Evolutionary conservation across 2,888 invertebrate species (phyloP), one percentile per base, ranked within the genome.

Genomic region (Scaptomyza caliginosa): DNA sequence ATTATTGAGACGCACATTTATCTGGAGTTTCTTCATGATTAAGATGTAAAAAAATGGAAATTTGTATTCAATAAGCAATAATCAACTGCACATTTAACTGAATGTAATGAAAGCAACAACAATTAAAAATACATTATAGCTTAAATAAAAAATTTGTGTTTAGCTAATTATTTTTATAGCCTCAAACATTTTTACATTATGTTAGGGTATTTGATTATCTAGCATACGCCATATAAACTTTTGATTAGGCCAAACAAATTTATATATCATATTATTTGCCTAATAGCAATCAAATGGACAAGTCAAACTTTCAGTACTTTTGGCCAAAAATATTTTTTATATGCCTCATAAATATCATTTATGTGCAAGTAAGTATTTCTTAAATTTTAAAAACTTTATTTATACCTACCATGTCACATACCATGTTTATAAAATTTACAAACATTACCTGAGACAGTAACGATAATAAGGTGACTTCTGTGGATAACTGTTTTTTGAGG

Each of bases 401-500:
- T n/a, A n/a, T n/a, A n/a, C n/a, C n/a, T n/a, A n/a, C n/a, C n/a
- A n/a, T n/a, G n/a, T n/a, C n/a, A n/a, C n/a, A n/a, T n/a, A n/a
- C n/a, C 3, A 2, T n/a, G 0, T 21, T 24, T 2, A 1, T 69
- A 0, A 43, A 28, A 8, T 68, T 62, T 21, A 49, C 24, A 4
- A 69, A 71, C 10, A 10, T 66, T 6, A 62, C 48, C n/a, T 71
- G 71, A 28, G 57, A 62, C 13, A 23, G 39, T 30, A n/a, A 10
- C 5, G 42, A 71, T 11, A n/a, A 1, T 0, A 43, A 1, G 3
- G 0, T 43, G 0, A 1, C 10, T 3, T 10, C 0, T 0, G 17
- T 66, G 1, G 48, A 57, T 0, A 62, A 62, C n/a, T 71, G 71
- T 6, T 26, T 16, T 16, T 10, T 69, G 2, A 2, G 23, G 0